Conservation (phyloP, 2,797 vertebrate species). For the Sebastes kiyomatsui region DNA sequence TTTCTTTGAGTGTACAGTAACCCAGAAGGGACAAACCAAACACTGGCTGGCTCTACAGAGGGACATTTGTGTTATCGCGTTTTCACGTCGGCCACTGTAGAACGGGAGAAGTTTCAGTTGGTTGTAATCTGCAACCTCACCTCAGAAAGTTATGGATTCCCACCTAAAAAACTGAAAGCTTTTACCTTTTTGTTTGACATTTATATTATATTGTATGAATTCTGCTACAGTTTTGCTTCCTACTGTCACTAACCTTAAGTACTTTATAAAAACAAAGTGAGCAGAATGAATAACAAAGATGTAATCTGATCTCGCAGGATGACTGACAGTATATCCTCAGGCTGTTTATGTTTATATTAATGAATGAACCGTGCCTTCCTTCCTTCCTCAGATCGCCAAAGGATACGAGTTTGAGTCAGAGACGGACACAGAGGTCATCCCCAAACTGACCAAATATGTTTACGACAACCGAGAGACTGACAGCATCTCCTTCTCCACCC, state of each 20-base stretch:
- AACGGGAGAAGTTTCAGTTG: not conserved
- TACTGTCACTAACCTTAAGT: not conserved
- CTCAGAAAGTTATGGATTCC: not conserved
- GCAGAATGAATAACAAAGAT: not conserved
- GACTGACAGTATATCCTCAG: not conserved
- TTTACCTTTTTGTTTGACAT: not conserved
- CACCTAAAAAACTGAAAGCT: not conserved
- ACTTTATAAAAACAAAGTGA: not conserved
- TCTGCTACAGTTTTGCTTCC: not conserved
- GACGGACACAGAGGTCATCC: constrained; percentile 96
- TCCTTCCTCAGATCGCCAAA: constrained; percentile 86
- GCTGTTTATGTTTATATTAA: not conserved
- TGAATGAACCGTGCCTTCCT: not conserved
- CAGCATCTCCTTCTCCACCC: constrained; percentile 87
- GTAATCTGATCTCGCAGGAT: not conserved
- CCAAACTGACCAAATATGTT: constrained; percentile 95
- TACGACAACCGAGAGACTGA: constrained; percentile 93
- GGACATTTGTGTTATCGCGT: not conserved
- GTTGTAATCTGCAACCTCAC: not conserved
- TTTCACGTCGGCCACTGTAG: not conserved
- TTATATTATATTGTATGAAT: not conserved
- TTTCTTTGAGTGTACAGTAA: no score
- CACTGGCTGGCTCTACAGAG: not conserved
- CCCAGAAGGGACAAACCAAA: not conserved
- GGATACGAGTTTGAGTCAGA: constrained; percentile 97